These are phyloP conservation scores for Sebastes hopkinsi DNA, from an alignment of 2,797 vertebrate genomes.

Conservation along the genomic window DNA sequence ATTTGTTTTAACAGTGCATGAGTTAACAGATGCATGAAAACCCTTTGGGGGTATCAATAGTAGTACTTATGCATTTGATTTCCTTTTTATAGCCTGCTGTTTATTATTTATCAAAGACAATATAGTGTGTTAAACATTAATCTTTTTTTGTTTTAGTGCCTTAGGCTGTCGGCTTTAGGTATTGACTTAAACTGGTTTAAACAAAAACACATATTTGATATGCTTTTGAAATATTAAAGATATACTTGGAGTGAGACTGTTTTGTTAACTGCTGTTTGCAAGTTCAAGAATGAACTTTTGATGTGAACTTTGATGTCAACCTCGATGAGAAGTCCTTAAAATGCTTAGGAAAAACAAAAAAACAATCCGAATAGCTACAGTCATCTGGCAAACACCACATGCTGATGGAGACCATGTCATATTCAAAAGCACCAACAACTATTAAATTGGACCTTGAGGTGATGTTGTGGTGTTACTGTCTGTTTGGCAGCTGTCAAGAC, in stretches of 20 bases:
- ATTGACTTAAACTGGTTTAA: not conserved
- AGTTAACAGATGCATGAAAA: not conserved
- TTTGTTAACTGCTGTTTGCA: not conserved
- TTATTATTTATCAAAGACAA: not conserved
- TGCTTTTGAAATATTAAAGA: not conserved
- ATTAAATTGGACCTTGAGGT: too few relatives aligned
- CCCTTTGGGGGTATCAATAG: not conserved
- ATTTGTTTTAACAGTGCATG: not conserved
- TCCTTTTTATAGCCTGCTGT: not conserved
- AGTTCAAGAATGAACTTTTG: too few relatives aligned
- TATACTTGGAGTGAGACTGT: not conserved
- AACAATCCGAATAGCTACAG: not conserved
- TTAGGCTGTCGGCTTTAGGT: not conserved
- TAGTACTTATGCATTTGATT: too few relatives aligned
- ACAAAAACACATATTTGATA: not conserved
- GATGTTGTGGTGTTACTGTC: too few relatives aligned
- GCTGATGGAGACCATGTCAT: too few relatives aligned
- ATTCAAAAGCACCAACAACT: too few relatives aligned
- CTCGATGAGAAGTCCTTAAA: not conserved
- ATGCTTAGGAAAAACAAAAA: not conserved
- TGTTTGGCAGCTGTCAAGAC: not conserved
- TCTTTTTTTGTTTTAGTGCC: not conserved
- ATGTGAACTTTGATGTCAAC: not conserved
- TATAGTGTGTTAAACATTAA: not conserved
- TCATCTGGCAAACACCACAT: not conserved